These are phyloP conservation scores for Propithecus deckenii DNA, from an alignment of 2,797 vertebrate genomes.

Conservation along the genomic window DNA sequence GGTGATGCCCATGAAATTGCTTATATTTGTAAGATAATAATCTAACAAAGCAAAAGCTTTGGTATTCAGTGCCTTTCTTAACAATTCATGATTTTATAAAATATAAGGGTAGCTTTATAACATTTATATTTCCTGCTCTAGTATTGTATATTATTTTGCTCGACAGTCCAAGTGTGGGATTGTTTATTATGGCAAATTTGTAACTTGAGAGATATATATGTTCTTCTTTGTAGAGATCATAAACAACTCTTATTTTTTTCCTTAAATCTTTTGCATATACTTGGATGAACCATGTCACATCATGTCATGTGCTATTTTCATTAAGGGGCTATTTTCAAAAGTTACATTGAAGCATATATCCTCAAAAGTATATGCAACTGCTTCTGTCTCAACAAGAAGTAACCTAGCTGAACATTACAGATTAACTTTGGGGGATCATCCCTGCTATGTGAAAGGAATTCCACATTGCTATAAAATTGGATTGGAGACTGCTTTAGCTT, in stretches of 20 bases:
- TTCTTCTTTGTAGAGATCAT: neutral
- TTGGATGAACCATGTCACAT: neutral
- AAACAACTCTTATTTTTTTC: neutral
- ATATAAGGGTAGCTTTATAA: neutral
- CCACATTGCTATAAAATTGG: slow-evolving; percentile 7
- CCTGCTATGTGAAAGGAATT: slow-evolving; percentile 23
- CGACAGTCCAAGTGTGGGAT: neutral
- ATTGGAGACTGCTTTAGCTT: neutral
- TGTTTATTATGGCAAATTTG: neutral
- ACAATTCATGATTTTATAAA: neutral
- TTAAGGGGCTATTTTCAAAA: slow-evolving; percentile 13
- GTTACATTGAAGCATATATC: neutral
- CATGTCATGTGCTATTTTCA: neutral
- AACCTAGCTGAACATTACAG: neutral
- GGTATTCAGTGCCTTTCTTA: neutral
- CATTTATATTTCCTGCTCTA: neutral
- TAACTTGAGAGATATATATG: neutral
- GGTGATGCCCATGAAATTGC: neutral
- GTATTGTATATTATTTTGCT: neutral
- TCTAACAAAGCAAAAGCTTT: neutral
- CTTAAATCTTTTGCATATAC: neutral
- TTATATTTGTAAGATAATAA: neutral
- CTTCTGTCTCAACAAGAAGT: neutral
- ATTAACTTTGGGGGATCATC: neutral
- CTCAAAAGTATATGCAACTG: neutral